A percentile compares a stretch with the other conserved stretches of the same genome.
Evolutionary conservation across 2,113 vertebrate species (phyloP).

Genomic region (Echinops telfairi): DNA sequence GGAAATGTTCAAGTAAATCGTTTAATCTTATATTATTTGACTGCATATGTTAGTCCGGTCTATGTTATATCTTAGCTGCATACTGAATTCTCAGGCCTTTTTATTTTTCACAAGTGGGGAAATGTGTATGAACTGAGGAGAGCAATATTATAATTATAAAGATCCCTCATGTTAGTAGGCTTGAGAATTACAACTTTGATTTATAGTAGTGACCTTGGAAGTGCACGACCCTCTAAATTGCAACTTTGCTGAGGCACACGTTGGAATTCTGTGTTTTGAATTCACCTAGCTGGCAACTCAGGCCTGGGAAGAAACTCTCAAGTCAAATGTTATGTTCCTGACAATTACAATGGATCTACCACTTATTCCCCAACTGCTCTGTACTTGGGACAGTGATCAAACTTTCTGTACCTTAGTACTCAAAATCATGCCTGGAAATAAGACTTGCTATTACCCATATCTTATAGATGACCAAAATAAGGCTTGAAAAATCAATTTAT

Average conservation of each 20-base stretch:
- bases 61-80: neutral
- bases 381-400: neutral
- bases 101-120: neutral
- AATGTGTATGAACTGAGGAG: neutral
- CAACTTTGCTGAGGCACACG: neutral
- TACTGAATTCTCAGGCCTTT: neutral
- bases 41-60: neutral
- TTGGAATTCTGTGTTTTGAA: neutral
- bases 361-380: constrained; percentile 3
- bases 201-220: neutral
- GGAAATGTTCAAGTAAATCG: neutral
- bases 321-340: neutral
- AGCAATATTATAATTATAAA: constrained; percentile 22
- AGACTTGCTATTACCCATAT: neutral
- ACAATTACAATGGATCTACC: neutral
- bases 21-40: neutral
- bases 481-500: neutral
- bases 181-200: constrained; percentile 33
- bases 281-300: neutral
- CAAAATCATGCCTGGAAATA: neutral
- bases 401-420: neutral
- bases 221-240: neutral
- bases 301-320: neutral
- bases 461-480: neutral
- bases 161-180: neutral